These are phyloP conservation scores for Pogonocichla stellata DNA, from an alignment of 2,113 vertebrate genomes.

Conservation along the genomic window DNA sequence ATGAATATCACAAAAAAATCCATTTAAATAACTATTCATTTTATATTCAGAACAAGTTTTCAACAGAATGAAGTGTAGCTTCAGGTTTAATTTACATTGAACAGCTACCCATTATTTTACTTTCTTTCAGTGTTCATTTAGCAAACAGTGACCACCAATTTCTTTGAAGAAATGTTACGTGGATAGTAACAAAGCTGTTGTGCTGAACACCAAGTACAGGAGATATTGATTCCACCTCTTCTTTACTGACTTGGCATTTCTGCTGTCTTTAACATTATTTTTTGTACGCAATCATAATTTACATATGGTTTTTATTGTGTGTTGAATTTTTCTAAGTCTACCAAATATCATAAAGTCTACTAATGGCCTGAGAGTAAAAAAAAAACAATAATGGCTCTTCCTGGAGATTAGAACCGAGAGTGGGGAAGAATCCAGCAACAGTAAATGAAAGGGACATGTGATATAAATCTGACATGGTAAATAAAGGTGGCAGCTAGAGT, in stretches of 20 bases:
- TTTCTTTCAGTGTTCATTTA: background rate
- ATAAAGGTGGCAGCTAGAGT: accelerated
- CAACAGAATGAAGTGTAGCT: background rate
- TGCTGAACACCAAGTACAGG: background rate
- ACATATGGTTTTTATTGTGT: background rate
- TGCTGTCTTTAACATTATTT: background rate
- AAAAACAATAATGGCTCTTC: background rate
- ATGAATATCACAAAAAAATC: background rate
- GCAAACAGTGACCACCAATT: background rate
- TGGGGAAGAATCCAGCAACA: background rate
- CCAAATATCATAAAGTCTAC: background rate
- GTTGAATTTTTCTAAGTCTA: background rate
- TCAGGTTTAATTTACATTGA: background rate
- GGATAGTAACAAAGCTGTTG: background rate
- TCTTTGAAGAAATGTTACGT: background rate
- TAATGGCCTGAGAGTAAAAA: background rate
- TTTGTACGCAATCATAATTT: background rate
- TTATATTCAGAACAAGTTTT: background rate
- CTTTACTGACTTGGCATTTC: background rate
- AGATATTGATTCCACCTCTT: background rate
- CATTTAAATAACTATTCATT: background rate
- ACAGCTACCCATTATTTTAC: background rate
- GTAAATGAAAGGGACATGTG: background rate
- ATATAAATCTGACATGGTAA: background rate
- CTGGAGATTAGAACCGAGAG: background rate